Evolutionary conservation across 1,140 invertebrate species (phyloP).

Genomic region (Prorops nasuta): DNA sequence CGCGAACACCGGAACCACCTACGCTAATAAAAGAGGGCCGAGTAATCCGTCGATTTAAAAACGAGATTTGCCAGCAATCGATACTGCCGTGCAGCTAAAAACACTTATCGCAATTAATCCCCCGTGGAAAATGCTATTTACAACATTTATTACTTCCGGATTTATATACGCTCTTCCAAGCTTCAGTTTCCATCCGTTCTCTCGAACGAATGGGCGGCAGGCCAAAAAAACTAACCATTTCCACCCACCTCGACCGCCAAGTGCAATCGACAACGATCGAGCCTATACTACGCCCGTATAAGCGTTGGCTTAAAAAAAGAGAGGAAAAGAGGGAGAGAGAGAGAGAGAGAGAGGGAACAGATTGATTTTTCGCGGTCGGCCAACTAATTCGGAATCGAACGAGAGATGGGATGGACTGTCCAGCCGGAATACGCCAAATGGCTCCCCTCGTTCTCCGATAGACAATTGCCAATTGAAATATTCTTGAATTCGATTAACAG

Average conservation of each 20-base stretch:
- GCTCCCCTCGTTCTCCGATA: constrained; percentile 22
- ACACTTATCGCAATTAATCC: constrained; percentile 25
- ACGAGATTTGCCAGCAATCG: constrained; percentile 34
- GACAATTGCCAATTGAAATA: constrained; percentile 40
- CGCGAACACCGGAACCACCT: constrained; percentile 33
- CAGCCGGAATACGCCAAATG: constrained; percentile 16
- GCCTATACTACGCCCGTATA: constrained; percentile 13
- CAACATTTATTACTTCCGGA: no score
- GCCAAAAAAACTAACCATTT: no score
- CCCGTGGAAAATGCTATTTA: constrained; percentile 1
- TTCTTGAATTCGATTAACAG: constrained; percentile 39
- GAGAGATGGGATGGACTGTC: constrained; percentile 8
- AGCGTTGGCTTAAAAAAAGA: no score
- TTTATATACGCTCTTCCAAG: no score
- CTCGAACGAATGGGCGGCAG: no score
- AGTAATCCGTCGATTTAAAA: constrained; percentile 42
- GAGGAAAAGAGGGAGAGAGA: constrained; percentile 5
- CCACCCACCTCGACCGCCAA: constrained; percentile 12
- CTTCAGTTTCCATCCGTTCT: no score
- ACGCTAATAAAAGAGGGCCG: constrained; percentile 18
- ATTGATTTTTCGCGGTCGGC: constrained; percentile 50
- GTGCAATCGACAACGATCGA: constrained; percentile 31
- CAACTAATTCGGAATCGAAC: constrained; percentile 38
- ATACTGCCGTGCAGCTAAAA: constrained; percentile 26
- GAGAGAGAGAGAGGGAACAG: constrained; percentile 27